A percentile compares a stretch with the other conserved stretches of the same genome.
Conservation (phyloP, 2,113 vertebrate species). For the Corythaeola cristata region DNA sequence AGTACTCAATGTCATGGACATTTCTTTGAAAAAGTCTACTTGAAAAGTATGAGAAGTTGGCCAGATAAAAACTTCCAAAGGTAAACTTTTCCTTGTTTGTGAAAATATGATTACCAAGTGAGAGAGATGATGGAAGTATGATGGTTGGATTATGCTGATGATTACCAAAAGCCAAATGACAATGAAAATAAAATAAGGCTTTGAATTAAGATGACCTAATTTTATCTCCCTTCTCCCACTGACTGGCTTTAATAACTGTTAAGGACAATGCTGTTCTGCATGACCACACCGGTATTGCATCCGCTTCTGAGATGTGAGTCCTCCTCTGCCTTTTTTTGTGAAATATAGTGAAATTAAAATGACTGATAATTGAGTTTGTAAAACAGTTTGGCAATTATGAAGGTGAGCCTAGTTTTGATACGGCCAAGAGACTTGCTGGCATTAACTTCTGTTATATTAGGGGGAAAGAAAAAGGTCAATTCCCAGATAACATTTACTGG, state of each 20-base stretch:
- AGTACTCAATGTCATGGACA: background rate
- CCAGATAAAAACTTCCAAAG: background rate
- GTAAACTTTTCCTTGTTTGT: background rate
- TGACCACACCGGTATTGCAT: background rate
- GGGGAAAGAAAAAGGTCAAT: background rate
- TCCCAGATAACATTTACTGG: background rate
- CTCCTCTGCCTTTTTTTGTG: slow-evolving; percentile 57
- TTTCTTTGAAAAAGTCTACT: background rate
- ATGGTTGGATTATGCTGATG: background rate
- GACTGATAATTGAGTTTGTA: background rate
- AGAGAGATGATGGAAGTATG: background rate
- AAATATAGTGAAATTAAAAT: slow-evolving; percentile 51
- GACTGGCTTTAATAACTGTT: background rate
- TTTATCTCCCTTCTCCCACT: slow-evolving; percentile 44
- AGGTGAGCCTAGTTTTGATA: background rate
- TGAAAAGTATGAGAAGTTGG: background rate
- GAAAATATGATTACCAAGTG: background rate
- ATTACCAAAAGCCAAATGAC: background rate
- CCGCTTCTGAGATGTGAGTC: background rate
- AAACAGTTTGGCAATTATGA: background rate
- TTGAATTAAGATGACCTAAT: slow-evolving; percentile 7
- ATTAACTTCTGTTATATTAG: background rate
- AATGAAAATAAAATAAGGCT: slow-evolving; percentile 20
- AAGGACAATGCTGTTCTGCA: slow-evolving; percentile 27
- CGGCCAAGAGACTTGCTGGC: background rate